Base-by-base conservation (phyloP, 1,140 invertebrate species). In the Neuroterus valhalla region DNA sequence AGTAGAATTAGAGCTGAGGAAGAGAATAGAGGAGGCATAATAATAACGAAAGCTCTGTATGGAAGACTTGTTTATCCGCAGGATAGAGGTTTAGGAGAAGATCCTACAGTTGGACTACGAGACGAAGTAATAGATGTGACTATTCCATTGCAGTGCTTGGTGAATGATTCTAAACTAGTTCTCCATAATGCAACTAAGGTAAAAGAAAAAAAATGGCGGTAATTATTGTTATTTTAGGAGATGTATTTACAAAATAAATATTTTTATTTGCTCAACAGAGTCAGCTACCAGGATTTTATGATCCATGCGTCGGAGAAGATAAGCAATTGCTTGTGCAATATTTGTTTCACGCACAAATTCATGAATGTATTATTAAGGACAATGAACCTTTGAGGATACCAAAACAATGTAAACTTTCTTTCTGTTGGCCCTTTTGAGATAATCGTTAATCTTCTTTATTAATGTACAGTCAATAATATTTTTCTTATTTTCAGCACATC, bases 211-310 rank as follows among this genome's bases (percentile, higher is more conserved):
- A 50, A 3, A 8, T 21, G 3, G n/a, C 45, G n/a, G n/a, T 46
- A 8, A 11, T n/a, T 48, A 17, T 48, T 17, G 1, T 48, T n/a
- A 42, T 74, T 73, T 52, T 46, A 62, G 38, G 19, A 14, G n/a
- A n/a, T n/a, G n/a, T n/a, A n/a, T n/a, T n/a, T n/a, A n/a, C n/a
- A n/a, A n/a, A n/a, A n/a, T n/a, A 46, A 76, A 71, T 68, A 62
- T 38, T 75, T 52, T 68, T 44, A 62, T 48, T 62, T 70, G 70
- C 77, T 81, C 92, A 93, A 55, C 89, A 99, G 98, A 95, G 95
- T 85, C 96, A 98, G 86, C 89, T 99, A 68, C 96, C 98, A 44
- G 98, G 98, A 31, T 99, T 99, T 89, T 99, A 96, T 89, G 98
- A 99, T 89, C 97, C 98, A 0, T 97, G 96, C 85, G 93, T 98